Conservation (phyloP, 2,797 vertebrate species). For the Chloroceryle inda region DNA sequence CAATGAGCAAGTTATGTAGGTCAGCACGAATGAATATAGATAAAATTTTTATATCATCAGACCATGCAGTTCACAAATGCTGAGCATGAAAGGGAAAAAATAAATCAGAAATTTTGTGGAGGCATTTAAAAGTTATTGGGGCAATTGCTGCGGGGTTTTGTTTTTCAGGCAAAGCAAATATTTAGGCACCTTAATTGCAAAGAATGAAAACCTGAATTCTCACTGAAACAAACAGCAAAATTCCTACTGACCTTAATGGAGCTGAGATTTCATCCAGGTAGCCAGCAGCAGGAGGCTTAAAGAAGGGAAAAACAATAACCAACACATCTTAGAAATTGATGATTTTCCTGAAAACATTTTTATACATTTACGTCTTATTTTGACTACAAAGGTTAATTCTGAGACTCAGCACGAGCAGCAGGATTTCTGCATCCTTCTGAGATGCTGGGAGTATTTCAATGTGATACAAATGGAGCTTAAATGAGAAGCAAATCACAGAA, state of each 20-base stretch:
- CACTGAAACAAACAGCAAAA: neutral
- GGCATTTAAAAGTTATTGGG: neutral
- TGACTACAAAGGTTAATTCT: neutral
- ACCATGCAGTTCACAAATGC: neutral
- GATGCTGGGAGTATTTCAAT: neutral
- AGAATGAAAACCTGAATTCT: neutral
- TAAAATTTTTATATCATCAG: conserved; percentile 19
- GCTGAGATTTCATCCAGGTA: neutral
- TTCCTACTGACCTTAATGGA: neutral
- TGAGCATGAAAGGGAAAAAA: neutral
- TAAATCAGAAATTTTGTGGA: neutral
- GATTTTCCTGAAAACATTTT: neutral
- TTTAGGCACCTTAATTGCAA: neutral
- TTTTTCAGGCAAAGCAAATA: neutral
- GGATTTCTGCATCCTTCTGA: neutral
- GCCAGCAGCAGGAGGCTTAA: neutral
- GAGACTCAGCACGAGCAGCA: neutral
- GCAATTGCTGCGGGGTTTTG: neutral
- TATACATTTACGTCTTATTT: neutral
- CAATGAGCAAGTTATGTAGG: conserved; percentile 11
- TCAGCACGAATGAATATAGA: conserved; percentile 7
- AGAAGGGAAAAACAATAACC: neutral
- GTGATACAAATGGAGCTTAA: neutral
- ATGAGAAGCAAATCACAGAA: neutral
- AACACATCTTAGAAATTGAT: neutral